Conservation (phyloP, 2,888 invertebrate genomes). For the Drosophila affinis region DNA sequence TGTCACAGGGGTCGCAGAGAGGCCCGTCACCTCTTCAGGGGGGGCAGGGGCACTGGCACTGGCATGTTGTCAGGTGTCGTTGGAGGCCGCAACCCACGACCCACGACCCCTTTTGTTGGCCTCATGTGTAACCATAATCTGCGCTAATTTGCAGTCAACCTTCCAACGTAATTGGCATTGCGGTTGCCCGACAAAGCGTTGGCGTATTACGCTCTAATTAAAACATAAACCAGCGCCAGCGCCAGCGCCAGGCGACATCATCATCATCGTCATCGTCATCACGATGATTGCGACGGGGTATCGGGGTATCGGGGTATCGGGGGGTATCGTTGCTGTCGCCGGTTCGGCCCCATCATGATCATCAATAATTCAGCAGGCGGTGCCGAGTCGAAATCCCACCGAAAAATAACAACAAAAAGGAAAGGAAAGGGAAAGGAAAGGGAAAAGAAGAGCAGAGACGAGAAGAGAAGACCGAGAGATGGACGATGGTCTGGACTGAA, state of each 20-base stretch:
- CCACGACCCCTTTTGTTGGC: background rate
- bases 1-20: background rate
- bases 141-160: constrained; percentile 42
- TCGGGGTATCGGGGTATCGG: too few species aligned
- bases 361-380: constrained; percentile 49
- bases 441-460: background rate
- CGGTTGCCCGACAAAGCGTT: constrained; percentile 16
- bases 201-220: constrained; percentile 47
- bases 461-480: constrained; percentile 1
- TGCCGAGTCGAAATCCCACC: background rate
- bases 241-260: constrained; percentile 2
- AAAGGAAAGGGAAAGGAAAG: background rate
- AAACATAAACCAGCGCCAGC: constrained; percentile 46
- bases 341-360: constrained; percentile 33
- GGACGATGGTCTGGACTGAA: constrained; percentile 7
- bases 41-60: too few species aligned
- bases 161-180: constrained; percentile 24
- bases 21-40: background rate
- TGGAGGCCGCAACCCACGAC: too few species aligned
- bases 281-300: constrained; percentile 3
- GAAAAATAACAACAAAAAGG: background rate
- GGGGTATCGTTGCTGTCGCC: constrained; percentile 14
- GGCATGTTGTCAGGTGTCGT: too few species aligned
- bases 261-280: background rate
- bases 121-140: constrained; percentile 38